These are phyloP conservation scores for Tetramorium alpestre DNA, from an alignment of 1,140 invertebrate genomes.

Conservation along the genomic window DNA sequence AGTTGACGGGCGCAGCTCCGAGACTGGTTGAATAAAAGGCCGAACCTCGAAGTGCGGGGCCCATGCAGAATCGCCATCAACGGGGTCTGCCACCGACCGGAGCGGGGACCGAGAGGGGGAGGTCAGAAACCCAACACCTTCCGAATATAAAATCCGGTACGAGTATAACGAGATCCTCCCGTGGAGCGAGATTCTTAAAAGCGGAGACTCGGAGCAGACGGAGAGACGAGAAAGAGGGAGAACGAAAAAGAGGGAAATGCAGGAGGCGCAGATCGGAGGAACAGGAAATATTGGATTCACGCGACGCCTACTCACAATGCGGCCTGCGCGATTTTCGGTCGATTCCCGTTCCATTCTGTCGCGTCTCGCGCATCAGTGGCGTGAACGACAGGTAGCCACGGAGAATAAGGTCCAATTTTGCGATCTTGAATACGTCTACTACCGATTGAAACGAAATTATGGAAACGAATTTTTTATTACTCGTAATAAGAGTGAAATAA, in stretches of 20 bases:
- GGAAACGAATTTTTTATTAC: not conserved
- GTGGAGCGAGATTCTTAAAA: conserved; percentile 75
- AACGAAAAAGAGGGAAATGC: conserved; percentile 55
- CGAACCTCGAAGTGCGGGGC: conserved; percentile 42
- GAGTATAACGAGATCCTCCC: conserved; percentile 80
- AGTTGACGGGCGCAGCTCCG: conserved; percentile 77
- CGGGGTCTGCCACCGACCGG: not conserved
- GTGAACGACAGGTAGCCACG: conserved; percentile 25
- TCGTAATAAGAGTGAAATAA: not conserved
- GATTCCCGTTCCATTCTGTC: conserved; percentile 28
- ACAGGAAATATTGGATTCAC: conserved; percentile 83
- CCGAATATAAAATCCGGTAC: conserved; percentile 72
- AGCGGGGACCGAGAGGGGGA: conserved; percentile 43
- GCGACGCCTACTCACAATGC: conserved; percentile 81
- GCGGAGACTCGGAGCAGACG: conserved; percentile 67
- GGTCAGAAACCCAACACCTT: conserved; percentile 82
- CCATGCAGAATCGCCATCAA: conserved; percentile 59
- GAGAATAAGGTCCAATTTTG: not conserved
- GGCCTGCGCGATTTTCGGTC: conserved; percentile 48
- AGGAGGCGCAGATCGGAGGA: conserved; percentile 65
- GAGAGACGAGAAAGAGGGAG: conserved; percentile 58
- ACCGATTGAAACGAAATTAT: not conserved
- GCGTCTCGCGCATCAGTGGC: conserved; percentile 11
- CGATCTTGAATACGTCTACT: not conserved
- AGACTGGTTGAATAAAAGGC: conserved; percentile 71